phyloP scores from a whole-genome alignment of 2,797 vertebrate species.

The Ciconia nigra region DNA sequence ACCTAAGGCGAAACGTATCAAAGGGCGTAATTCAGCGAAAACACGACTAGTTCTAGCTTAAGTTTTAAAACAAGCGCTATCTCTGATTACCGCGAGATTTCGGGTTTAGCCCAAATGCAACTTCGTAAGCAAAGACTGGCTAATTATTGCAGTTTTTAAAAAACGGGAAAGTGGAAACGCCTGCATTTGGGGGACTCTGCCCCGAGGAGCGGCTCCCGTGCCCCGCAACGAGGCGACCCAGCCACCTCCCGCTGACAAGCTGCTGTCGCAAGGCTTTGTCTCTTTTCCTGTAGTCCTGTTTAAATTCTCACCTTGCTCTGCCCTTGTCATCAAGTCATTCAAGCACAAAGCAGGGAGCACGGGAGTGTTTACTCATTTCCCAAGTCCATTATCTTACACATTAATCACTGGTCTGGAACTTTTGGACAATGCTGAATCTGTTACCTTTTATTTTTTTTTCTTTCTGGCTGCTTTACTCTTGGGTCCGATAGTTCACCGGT shows the following conservation, averaged over 20 bases:
- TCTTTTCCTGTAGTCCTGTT: conserved; percentile 87
- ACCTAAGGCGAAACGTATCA: not conserved
- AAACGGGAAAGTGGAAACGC: not conserved
- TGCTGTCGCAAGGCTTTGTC: conserved; percentile 78
- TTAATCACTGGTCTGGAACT: conserved; percentile 99
- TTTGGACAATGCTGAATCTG: conserved; percentile 97
- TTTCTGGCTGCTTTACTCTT: conserved; percentile 71
- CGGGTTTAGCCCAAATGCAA: not conserved
- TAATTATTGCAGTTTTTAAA: not conserved
- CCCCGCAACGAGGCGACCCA: conserved; percentile 38
- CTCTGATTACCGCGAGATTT: not conserved
- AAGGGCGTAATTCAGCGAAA: not conserved
- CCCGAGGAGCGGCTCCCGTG: conserved; percentile 6
- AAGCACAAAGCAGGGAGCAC: conserved; percentile 99
- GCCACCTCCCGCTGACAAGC: conserved; percentile 58
- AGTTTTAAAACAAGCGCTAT: not conserved
- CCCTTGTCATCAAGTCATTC: conserved; percentile 99
- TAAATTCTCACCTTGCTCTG: conserved; percentile 99
- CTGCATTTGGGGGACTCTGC: not conserved
- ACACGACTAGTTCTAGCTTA: not conserved
- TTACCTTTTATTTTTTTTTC: conserved; percentile 67
- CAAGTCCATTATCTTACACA: conserved; percentile 99
- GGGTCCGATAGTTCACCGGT: conserved; percentile 70
- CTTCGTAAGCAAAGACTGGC: not conserved
- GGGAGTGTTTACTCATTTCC: conserved; percentile 99